Percentiles rank a stretch among this genome's conserved stretches.
Conservation (phyloP, 2,113 vertebrate genomes). For the Macroglossus sobrinus region DNA sequence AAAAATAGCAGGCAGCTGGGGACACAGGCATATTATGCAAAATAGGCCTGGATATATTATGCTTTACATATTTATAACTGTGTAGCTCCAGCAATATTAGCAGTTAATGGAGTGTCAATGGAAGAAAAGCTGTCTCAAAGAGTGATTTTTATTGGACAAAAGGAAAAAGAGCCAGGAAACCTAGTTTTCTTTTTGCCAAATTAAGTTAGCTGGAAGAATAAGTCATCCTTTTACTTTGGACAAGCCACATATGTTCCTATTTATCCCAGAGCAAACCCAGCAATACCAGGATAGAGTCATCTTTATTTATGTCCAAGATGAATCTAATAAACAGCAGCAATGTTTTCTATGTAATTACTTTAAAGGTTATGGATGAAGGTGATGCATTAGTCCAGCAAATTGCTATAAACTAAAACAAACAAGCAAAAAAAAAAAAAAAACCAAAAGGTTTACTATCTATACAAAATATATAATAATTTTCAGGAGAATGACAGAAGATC, state of each 20-base stretch:
- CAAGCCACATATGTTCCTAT: constrained; percentile 35
- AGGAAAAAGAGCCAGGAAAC: constrained; percentile 34
- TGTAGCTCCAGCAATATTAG: constrained; percentile 46
- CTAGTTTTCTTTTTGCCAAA: constrained; percentile 53
- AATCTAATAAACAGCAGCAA: not conserved
- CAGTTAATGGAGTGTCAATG: constrained; percentile 45
- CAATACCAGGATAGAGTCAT: not conserved
- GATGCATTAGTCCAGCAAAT: constrained; percentile 22
- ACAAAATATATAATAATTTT: not conserved
- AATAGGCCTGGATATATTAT: constrained; percentile 23
- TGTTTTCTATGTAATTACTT: constrained; percentile 40
- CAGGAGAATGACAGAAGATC: not conserved
- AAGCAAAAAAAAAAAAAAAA: not conserved
- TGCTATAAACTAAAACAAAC: not conserved
- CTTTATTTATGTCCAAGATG: constrained; percentile 32
- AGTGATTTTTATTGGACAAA: constrained; percentile 42
- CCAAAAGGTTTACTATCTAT: not conserved
- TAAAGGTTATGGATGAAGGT: not conserved
- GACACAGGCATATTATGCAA: not conserved
- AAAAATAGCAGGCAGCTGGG: constrained; percentile 51
- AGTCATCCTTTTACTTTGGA: constrained; percentile 51
- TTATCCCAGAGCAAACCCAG: constrained; percentile 8
- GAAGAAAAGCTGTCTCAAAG: constrained; percentile 33
- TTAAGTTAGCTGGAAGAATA: constrained; percentile 53
- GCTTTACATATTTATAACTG: constrained; percentile 61